Evolutionary conservation across 2,888 invertebrate genomes (phyloP).

Genomic region (Tipula confusa): DNA sequence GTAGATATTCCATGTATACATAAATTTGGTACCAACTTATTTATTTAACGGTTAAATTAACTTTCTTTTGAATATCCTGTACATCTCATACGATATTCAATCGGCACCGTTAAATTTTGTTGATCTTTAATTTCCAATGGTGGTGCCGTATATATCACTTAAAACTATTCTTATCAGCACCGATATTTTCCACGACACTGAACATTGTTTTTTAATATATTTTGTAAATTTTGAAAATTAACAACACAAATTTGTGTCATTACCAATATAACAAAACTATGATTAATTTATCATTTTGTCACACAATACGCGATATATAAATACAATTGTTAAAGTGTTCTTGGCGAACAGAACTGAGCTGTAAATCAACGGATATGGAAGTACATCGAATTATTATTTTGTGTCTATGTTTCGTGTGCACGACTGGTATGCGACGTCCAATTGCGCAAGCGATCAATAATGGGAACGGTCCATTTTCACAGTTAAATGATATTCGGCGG

Average conservation of each 20-base stretch:
- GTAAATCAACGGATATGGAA: background rate
- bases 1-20: background rate
- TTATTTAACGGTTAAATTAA: background rate
- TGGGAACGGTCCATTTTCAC: background rate
- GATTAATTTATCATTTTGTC: background rate
- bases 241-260: background rate
- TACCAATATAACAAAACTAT: background rate
- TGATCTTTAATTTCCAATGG: background rate
- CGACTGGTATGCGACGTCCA: background rate
- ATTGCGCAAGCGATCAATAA: background rate
- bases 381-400: background rate
- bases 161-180: background rate
- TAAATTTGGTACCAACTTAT: background rate
- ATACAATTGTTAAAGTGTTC: background rate
- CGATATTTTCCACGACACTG: background rate
- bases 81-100: background rate
- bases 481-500: background rate
- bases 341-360: background rate
- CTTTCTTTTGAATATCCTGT: background rate
- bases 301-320: background rate
- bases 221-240: background rate
- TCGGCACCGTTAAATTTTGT: background rate
- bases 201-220: background rate
- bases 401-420: background rate
- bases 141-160: background rate